Conservation (phyloP, 2,888 invertebrate genomes). For the Drosophila incognita region DNA sequence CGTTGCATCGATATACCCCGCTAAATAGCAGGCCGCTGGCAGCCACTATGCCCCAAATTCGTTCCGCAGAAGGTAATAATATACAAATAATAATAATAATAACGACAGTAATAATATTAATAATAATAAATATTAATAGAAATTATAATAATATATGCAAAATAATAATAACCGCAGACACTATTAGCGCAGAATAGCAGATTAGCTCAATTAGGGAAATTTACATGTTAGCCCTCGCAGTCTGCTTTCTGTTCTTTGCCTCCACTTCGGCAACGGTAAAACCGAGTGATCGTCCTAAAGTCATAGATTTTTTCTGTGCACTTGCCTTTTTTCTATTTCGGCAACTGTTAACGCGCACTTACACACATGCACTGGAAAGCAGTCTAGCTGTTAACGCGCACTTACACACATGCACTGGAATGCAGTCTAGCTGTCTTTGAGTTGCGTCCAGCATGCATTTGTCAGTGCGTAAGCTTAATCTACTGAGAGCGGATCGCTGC, state of each 20-base stretch:
- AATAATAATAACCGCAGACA: neutral
- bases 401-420: neutral
- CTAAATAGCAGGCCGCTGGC: constrained; percentile 70
- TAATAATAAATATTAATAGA: neutral
- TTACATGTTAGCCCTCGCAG: neutral
- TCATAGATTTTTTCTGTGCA: neutral
- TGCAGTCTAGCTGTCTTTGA: neutral
- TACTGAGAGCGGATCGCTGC: too few species aligned
- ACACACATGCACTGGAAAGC: neutral
- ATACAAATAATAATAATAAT: neutral
- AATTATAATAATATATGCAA: neutral
- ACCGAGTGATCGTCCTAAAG: neutral
- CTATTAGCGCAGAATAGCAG: neutral
- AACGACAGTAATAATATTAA: neutral
- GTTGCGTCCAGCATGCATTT: neutral
- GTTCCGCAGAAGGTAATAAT: constrained; percentile 80
- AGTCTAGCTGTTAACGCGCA: neutral
- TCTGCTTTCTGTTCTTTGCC: neutral
- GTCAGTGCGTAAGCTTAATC: neutral
- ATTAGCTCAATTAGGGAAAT: too few species aligned
- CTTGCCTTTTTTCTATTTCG: neutral
- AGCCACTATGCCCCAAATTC: constrained; percentile 76
- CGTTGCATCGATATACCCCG: constrained; percentile 83
- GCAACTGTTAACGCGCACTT: neutral
- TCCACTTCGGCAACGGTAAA: neutral